Percentiles rank a stretch among this genome's conserved stretches.
Evolutionary conservation across 2,888 invertebrate species (phyloP).

Genomic region (Atrina japonica): DNA sequence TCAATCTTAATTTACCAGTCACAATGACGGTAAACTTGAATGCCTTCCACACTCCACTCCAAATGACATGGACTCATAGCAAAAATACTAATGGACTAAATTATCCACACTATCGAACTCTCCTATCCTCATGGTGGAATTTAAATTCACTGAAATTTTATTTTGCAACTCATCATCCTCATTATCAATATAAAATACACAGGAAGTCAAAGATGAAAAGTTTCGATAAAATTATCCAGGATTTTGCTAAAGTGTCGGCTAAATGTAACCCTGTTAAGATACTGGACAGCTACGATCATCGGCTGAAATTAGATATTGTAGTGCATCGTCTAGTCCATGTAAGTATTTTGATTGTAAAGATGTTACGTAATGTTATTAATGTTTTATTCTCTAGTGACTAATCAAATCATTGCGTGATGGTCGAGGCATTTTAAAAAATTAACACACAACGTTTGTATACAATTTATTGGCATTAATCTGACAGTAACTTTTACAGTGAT

Average conservation of each 20-base stretch:
- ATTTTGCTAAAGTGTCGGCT: conserved; percentile 9
- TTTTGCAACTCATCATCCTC: conserved; percentile 24
- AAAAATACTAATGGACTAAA: not conserved
- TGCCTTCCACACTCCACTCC: conserved; percentile 5
- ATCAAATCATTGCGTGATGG: no score
- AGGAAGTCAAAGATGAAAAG: conserved; percentile 10
- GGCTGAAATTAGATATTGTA: not conserved
- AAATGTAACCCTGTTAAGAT: not conserved
- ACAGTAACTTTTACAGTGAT: no score
- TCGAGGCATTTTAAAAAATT: no score
- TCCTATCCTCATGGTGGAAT: conserved; percentile 25
- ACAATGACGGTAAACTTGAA: conserved; percentile 6
- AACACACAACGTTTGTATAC: no score
- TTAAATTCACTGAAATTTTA: conserved; percentile 21
- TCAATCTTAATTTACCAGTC: conserved; percentile 9
- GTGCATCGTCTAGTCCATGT: not conserved
- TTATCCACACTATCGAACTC: not conserved
- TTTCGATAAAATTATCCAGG: conserved; percentile 13
- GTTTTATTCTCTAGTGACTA: no score
- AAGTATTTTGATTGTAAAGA: no score
- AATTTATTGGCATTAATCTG: no score
- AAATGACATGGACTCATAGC: not conserved
- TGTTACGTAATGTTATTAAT: no score
- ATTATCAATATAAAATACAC: conserved; percentile 19
- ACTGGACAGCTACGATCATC: not conserved